These are phyloP conservation scores for Papilio elwesi DNA, from an alignment of 2,888 invertebrate genomes.

Conservation along the genomic window DNA sequence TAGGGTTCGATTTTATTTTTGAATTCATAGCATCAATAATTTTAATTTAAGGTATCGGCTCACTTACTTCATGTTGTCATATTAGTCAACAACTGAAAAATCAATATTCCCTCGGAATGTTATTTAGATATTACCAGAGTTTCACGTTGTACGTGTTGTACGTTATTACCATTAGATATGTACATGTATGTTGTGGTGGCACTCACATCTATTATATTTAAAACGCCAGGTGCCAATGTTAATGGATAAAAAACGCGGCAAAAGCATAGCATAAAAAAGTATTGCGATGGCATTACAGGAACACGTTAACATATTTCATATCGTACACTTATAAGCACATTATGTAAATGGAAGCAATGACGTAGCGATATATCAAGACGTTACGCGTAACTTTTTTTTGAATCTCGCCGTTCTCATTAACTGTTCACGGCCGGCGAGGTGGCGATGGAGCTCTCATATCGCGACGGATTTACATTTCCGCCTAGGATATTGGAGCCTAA, in stretches of 20 bases:
- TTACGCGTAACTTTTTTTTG: slow-evolving; percentile 31
- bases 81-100: no score
- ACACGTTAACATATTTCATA: slow-evolving; percentile 23
- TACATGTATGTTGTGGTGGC: no score
- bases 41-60: no score
- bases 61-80: no score
- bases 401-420: slow-evolving; percentile 39
- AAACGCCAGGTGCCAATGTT: no score
- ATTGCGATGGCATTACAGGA: slow-evolving; percentile 16
- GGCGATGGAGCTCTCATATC: slow-evolving; percentile 29
- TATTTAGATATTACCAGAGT: no score
- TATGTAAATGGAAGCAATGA: slow-evolving; percentile 49
- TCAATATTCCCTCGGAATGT: no score
- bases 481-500: slow-evolving; percentile 35
- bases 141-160: no score
- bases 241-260: not conserved
- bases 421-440: slow-evolving; percentile 12
- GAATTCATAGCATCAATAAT: no score
- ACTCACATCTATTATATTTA: no score
- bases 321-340: slow-evolving; percentile 41
- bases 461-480: slow-evolving; percentile 29
- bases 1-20: no score
- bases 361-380: slow-evolving; percentile 41
- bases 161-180: no score
- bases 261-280: slow-evolving; percentile 19